Percentiles rank a stretch among this genome's conserved stretches.
Evolutionary conservation across 2,888 invertebrate species (phyloP).

Genomic region (Habrosyne pyritoides): DNA sequence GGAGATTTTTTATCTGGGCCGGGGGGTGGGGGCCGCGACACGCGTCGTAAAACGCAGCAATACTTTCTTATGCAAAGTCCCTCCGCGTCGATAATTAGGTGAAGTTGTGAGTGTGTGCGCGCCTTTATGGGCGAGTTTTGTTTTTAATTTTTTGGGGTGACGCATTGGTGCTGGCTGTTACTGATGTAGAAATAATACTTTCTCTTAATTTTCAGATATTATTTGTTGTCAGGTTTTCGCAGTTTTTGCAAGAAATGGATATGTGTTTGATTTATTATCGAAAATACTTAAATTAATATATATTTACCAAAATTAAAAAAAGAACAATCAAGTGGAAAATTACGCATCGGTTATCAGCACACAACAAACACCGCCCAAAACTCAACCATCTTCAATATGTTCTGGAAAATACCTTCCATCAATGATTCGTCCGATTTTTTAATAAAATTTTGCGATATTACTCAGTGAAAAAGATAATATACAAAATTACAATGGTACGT

Average conservation of each 20-base stretch:
- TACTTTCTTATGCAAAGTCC: conserved; percentile 83
- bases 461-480: conserved; percentile 39
- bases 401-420: not conserved
- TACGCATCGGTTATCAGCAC: too few species aligned
- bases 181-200: conserved; percentile 7
- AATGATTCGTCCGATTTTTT: conserved; percentile 13
- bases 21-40: conserved; percentile 60
- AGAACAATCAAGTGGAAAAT: too few species aligned
- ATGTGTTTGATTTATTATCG: too few species aligned
- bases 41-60: conserved; percentile 83
- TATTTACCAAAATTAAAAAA: too few species aligned
- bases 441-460: conserved; percentile 38
- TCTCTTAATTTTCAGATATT: not conserved
- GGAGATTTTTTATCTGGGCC: conserved; percentile 83
- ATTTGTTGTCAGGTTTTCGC: too few species aligned
- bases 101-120: conserved; percentile 64
- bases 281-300: too few species aligned
- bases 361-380: too few species aligned
- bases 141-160: conserved; percentile 70
- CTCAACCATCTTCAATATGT: not conserved
- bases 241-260: too few species aligned
- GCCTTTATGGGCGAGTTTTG: conserved; percentile 64
- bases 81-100: conserved; percentile 79
- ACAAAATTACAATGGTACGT: conserved; percentile 70
- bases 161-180: conserved; percentile 20